phyloP scores from a whole-genome alignment of 2,113 vertebrate genomes.

The Clarias magur region DNA sequence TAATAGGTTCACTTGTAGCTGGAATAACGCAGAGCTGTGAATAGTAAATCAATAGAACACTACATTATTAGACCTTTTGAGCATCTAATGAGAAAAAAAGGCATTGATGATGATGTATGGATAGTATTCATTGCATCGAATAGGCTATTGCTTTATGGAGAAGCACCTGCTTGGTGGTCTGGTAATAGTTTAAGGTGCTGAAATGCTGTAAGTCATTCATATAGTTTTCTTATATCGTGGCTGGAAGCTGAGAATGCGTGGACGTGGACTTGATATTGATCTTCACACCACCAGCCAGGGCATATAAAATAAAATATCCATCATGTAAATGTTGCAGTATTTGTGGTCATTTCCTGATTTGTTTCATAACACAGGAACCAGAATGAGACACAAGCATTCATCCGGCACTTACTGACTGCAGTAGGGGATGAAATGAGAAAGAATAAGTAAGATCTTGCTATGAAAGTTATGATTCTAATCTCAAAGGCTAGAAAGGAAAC shows the following conservation, averaged over 20 bases:
- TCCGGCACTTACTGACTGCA: constrained; percentile 1
- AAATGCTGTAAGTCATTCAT: not conserved
- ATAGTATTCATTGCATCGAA: not conserved
- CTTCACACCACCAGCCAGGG: not conserved
- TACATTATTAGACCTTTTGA: constrained; percentile 26
- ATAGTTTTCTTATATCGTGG: not conserved
- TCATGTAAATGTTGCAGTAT: constrained; percentile 1
- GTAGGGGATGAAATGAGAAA: not conserved
- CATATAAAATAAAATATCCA: constrained; percentile 7
- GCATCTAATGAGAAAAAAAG: not conserved
- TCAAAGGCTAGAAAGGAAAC: not conserved
- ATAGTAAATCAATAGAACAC: constrained; percentile 14
- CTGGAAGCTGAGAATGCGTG: constrained; percentile 2
- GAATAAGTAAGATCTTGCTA: not conserved
- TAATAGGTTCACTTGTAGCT: constrained; percentile 28
- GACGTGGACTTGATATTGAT: not conserved
- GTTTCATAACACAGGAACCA: not conserved
- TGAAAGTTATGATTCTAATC: not conserved
- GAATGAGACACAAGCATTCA: not conserved
- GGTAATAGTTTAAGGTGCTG: not conserved
- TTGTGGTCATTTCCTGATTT: constrained; percentile 4
- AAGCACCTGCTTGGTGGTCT: not conserved
- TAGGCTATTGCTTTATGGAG: not conserved
- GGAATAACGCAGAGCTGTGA: constrained; percentile 17
- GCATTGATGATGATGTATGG: constrained; percentile 4